Percentiles rank a stretch among this genome's conserved stretches.
phyloP scores from a whole-genome alignment of 2,888 invertebrate species.

The Xanthia togata region DNA sequence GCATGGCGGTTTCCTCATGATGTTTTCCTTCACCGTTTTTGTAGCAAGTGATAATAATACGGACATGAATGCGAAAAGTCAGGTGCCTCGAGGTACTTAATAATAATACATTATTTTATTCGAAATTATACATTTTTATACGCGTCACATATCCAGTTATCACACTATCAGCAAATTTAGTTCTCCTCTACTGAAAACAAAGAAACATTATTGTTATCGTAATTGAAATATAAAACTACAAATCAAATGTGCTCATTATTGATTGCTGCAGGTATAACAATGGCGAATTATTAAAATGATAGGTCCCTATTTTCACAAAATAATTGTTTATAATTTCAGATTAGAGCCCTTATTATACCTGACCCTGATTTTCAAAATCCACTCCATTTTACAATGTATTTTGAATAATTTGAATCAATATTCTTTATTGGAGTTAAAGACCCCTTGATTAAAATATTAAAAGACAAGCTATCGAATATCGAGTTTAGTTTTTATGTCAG shows the following conservation, averaged over 20 bases:
- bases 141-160: neutral
- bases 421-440: slow-evolving; percentile 22
- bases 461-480: slow-evolving; percentile 29
- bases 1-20: too few relatives aligned
- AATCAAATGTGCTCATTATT: neutral
- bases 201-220: neutral
- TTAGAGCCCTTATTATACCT: neutral
- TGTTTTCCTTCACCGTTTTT: too few relatives aligned
- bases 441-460: neutral
- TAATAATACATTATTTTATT: slow-evolving; percentile 14
- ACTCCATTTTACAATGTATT: slow-evolving; percentile 1
- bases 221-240: neutral
- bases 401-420: neutral
- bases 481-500: slow-evolving; percentile 22
- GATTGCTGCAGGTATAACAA: neutral
- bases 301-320: neutral
- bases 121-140: slow-evolving; percentile 1
- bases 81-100: too few relatives aligned
- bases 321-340: neutral
- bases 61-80: too few relatives aligned
- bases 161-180: slow-evolving; percentile 13
- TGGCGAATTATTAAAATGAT: neutral
- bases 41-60: too few relatives aligned
- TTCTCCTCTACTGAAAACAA: slow-evolving; percentile 39
- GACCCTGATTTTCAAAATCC: neutral